phyloP scores from a whole-genome alignment of 2,797 vertebrate genomes.

The Arvicola amphibius region DNA sequence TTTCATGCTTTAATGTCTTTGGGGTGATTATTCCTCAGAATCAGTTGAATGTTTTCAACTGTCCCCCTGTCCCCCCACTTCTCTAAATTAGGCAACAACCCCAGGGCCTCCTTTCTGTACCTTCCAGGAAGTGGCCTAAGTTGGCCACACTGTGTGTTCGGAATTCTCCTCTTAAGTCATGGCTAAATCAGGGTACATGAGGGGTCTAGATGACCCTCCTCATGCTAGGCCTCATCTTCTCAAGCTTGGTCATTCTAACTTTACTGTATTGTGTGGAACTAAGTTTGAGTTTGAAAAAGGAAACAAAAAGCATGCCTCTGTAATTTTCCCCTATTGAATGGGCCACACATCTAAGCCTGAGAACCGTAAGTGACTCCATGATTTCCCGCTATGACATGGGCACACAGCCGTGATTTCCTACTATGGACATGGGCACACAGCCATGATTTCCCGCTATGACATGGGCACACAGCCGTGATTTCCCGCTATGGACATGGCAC shows the following conservation, averaged over 20 bases:
- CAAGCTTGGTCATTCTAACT: background rate
- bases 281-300: background rate
- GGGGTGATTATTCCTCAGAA: background rate
- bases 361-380: background rate
- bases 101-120: background rate
- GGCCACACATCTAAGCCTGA: background rate
- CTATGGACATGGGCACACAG: no score
- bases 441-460: no score
- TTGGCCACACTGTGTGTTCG: background rate
- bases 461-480: no score
- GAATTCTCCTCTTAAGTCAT: background rate
- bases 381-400: background rate
- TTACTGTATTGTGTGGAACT: background rate
- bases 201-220: background rate
- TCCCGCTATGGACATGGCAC: no score
- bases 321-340: background rate
- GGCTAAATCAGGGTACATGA: background rate
- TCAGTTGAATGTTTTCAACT: background rate
- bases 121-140: background rate
- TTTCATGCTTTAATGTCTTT: background rate
- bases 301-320: background rate
- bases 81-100: background rate
- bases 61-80: background rate
- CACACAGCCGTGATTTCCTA: no score
- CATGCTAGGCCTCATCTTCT: background rate